phyloP scores from a whole-genome alignment of 2,113 vertebrate genomes.

The Microtus richardsoni region DNA sequence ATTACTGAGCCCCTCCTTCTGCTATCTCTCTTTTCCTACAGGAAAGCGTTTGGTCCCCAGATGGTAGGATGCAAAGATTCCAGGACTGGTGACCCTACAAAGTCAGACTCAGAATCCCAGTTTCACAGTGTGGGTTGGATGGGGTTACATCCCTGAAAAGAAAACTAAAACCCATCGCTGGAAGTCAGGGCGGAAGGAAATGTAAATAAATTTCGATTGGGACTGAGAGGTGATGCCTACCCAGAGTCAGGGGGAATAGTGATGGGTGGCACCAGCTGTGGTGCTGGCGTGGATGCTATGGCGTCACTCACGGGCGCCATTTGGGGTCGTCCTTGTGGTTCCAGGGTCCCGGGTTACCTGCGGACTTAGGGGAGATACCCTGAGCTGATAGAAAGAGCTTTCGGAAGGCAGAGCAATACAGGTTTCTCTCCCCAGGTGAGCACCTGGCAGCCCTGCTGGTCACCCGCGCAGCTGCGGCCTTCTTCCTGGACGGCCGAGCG shows the following conservation, averaged over 20 bases:
- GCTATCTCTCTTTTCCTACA: neutral
- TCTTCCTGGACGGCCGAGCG: conserved; percentile 84
- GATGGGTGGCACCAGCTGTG: neutral
- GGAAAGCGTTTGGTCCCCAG: fast-evolving
- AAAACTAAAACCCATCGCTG: neutral
- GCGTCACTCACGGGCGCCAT: neutral
- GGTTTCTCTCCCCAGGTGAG: conserved; percentile 58
- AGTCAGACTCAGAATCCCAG: neutral
- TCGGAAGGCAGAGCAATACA: neutral
- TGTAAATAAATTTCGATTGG: no score
- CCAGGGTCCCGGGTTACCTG: no score
- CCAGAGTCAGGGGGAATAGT: fast-evolving
- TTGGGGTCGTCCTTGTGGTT: neutral
- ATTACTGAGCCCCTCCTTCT: fast-evolving
- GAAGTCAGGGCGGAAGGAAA: fast-evolving
- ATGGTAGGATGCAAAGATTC: neutral
- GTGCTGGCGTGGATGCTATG: neutral
- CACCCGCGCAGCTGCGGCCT: conserved; percentile 89
- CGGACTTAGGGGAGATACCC: neutral
- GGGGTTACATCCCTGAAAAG: neutral
- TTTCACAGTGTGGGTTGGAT: neutral
- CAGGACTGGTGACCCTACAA: neutral
- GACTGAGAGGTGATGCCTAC: neutral
- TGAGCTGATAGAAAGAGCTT: neutral
- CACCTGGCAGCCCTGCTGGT: conserved; percentile 81